Conservation (phyloP, 2,797 vertebrate genomes). For the Coilia nasus region DNA sequence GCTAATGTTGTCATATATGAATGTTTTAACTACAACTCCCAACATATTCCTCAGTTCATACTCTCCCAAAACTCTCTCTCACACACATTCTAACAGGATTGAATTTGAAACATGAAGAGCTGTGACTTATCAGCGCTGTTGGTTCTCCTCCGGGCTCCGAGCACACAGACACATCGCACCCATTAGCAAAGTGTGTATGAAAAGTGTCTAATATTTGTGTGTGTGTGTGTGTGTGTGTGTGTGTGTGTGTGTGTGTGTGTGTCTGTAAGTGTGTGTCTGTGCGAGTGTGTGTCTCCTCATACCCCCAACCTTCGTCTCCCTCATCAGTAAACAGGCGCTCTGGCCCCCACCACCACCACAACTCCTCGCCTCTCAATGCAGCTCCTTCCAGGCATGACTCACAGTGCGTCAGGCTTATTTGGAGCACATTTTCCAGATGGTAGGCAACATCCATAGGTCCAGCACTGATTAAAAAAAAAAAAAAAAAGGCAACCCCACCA, state of each 20-base stretch:
- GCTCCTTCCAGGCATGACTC: slow-evolving; percentile 20
- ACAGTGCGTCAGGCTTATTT: slow-evolving; percentile 32
- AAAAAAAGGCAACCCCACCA: slow-evolving; percentile 10
- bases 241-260: no score
- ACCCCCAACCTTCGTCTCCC: not conserved
- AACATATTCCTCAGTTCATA: not conserved
- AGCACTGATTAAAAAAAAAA: slow-evolving; percentile 30
- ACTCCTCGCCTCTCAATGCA: slow-evolving; percentile 25
- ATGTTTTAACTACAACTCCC: not conserved
- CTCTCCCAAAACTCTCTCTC: not conserved
- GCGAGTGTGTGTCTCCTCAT: not conserved
- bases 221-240: no score
- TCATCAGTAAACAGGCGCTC: not conserved
- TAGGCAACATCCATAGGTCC: slow-evolving; percentile 3
- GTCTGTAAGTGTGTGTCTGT: no score
- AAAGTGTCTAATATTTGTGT: no score
- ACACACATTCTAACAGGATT: slow-evolving; percentile 21
- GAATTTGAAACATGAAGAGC: slow-evolving; percentile 27
- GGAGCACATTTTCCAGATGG: slow-evolving; percentile 31
- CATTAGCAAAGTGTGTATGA: no score
- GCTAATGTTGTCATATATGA: not conserved
- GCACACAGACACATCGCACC: not conserved
- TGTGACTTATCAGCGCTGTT: slow-evolving; percentile 43
- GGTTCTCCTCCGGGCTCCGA: slow-evolving; percentile 20
- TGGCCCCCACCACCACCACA: slow-evolving; percentile 5